Evolutionary conservation across 2,797 vertebrate species (phyloP).

Genomic region (Carcharodon carcharias): DNA sequence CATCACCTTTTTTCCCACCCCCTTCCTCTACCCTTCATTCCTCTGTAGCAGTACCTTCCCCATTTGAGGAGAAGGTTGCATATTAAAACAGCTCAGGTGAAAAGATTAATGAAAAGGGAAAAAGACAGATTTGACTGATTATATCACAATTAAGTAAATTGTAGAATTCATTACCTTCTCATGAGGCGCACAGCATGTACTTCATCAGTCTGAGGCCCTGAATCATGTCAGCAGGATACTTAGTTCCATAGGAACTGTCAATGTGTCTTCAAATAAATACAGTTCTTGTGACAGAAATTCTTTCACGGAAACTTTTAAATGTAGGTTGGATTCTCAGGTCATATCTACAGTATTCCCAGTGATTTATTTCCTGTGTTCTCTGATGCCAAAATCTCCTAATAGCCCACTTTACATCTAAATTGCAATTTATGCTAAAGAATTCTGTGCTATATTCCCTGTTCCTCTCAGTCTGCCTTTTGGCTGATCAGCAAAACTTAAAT

Average conservation of each 20-base stretch:
- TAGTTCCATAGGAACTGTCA: background rate
- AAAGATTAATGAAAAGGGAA: slow-evolving; percentile 15
- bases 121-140: slow-evolving; percentile 18
- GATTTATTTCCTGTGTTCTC: background rate
- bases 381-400: background rate
- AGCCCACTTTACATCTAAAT: background rate
- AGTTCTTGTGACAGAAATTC: slow-evolving; percentile 19
- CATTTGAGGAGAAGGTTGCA: background rate
- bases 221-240: background rate
- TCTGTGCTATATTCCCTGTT: background rate
- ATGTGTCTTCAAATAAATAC: background rate
- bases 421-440: background rate
- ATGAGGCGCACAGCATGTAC: background rate
- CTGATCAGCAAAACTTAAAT: background rate
- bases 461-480: background rate
- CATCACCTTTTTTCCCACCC: background rate
- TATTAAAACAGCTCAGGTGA: slow-evolving; percentile 7
- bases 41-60: background rate
- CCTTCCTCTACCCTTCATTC: background rate
- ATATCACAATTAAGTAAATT: slow-evolving; percentile 18
- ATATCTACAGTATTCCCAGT: background rate
- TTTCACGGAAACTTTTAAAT: slow-evolving; percentile 16
- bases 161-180: slow-evolving; percentile 2
- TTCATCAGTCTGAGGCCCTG: background rate
- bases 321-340: background rate